Conservation (phyloP, 2,888 invertebrate genomes). For the Rhamphomyia laevipes region DNA sequence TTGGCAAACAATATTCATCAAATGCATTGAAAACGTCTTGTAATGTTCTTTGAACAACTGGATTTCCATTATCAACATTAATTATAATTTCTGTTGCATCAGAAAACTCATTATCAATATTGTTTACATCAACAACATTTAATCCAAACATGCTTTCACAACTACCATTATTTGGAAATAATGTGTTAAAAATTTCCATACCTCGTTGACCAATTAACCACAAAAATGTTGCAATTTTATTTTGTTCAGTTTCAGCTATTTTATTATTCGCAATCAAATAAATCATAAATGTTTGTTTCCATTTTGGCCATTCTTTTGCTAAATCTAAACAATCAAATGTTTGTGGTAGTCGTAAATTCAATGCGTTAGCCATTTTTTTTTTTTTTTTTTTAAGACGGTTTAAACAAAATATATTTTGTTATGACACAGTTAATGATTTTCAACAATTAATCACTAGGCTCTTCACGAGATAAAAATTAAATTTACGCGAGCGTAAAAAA, state of each 20-base stretch:
- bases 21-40: conserved; percentile 8
- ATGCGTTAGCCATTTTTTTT: no score
- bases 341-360: no score
- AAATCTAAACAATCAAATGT: neutral
- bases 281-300: neutral
- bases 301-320: conserved; percentile 3
- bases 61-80: neutral
- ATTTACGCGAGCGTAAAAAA: no score
- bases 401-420: no score
- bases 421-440: no score
- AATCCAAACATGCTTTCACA: neutral
- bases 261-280: no score
- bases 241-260: neutral
- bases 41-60: conserved; percentile 2
- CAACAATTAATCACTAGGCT: no score
- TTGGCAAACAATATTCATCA: conserved; percentile 12
- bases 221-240: conserved; percentile 1
- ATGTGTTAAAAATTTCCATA: conserved; percentile 5
- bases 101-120: no score
- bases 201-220: conserved; percentile 2
- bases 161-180: no score
- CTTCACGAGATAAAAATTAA: no score
- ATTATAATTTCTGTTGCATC: neutral
- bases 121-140: no score
- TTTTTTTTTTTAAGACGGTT: no score